Conservation (phyloP, 2,888 invertebrate genomes). For the Platynereis dumerilii region DNA sequence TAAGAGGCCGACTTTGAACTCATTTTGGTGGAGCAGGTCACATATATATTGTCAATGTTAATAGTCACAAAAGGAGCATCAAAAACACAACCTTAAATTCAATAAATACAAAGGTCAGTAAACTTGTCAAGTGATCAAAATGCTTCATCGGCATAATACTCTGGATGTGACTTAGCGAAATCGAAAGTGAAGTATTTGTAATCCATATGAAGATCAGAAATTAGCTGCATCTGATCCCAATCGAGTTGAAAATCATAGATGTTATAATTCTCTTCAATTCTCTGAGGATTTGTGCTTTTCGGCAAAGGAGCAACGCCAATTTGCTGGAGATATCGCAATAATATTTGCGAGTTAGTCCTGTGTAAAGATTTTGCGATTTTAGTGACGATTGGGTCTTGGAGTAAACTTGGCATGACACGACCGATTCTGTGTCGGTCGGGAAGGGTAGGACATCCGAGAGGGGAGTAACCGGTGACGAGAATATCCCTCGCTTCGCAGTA, state of each 20-base stretch:
- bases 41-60: no score
- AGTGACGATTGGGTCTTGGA: not conserved
- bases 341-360: not conserved
- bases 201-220: conserved; percentile 5
- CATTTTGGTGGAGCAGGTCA: no score
- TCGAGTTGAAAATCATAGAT: conserved; percentile 16
- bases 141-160: conserved; percentile 8
- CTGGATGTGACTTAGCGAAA: not conserved
- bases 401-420: not conserved
- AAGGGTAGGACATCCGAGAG: conserved; percentile 9
- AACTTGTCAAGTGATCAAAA: no score
- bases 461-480: conserved; percentile 11
- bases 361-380: not conserved
- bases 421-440: conserved; percentile 8
- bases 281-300: conserved; percentile 9
- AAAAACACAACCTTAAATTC: no score
- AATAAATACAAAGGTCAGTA: no score
- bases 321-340: conserved; percentile 13
- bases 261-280: conserved; percentile 7
- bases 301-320: conserved; percentile 14
- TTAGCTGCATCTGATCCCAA: not conserved
- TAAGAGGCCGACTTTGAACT: no score
- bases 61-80: no score
- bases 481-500: conserved; percentile 5
- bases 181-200: conserved; percentile 13